phyloP scores from a whole-genome alignment of 1,140 invertebrate species.

The Wiebesia pumilae region DNA sequence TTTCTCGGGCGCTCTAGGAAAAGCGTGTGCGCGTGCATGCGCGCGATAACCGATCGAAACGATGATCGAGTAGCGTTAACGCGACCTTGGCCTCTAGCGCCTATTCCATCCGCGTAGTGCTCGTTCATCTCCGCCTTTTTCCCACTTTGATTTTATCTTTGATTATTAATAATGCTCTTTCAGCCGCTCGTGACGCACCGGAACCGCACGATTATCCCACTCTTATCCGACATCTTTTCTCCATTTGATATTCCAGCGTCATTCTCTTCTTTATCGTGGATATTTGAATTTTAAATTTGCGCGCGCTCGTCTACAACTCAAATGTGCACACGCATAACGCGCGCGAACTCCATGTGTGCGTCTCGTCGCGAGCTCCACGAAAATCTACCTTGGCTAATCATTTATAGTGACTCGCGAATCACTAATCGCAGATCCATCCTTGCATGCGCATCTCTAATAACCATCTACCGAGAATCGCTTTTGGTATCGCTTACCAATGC shows the following conservation, averaged over 20 bases:
- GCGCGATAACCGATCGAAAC: slow-evolving; percentile 40
- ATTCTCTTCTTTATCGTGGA: neutral
- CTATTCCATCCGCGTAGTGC: neutral
- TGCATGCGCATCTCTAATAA: too few relatives aligned
- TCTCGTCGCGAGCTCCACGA: neutral
- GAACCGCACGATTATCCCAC: neutral
- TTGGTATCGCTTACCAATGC: too few relatives aligned
- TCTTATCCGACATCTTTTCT: neutral
- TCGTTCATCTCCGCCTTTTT: neutral
- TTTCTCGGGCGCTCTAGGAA: neutral
- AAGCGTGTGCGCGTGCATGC: slow-evolving; percentile 1
- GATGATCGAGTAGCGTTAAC: slow-evolving; percentile 37
- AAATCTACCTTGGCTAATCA: neutral
- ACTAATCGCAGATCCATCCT: neutral
- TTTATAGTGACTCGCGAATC: neutral
- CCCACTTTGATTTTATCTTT: neutral
- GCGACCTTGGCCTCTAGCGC: slow-evolving; percentile 48
- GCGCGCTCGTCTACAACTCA: too few relatives aligned
- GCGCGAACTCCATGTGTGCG: neutral
- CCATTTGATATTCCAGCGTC: neutral
- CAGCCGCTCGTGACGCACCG: too few relatives aligned
- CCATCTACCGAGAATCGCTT: too few relatives aligned
- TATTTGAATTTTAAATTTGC: neutral
- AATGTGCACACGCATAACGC: neutral
- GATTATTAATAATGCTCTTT: neutral